A percentile compares a stretch with the other conserved stretches of the same genome.
phyloP scores from a whole-genome alignment of 2,888 invertebrate species.

The Deilephila porcellus region DNA sequence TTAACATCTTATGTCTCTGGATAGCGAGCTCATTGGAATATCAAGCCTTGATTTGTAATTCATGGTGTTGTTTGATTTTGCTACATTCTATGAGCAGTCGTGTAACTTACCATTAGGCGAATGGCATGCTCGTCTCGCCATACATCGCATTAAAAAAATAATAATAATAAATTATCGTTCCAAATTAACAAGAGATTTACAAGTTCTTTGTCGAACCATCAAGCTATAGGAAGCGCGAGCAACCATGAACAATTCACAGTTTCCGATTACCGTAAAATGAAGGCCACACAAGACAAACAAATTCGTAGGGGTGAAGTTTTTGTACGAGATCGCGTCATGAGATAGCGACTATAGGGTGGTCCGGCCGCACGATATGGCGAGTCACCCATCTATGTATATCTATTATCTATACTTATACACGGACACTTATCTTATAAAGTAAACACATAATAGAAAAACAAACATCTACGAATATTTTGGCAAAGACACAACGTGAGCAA shows the following conservation, averaged over 20 bases:
- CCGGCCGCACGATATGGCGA: slow-evolving; percentile 51
- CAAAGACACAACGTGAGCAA: background rate
- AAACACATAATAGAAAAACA: background rate
- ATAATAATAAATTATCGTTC: background rate
- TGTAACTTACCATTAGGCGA: no score
- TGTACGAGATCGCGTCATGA: slow-evolving; percentile 66
- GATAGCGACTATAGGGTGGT: slow-evolving; percentile 75
- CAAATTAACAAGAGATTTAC: background rate
- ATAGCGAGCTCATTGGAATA: no score
- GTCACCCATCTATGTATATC: slow-evolving; percentile 36
- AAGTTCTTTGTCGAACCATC: background rate
- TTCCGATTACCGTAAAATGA: slow-evolving; percentile 67
- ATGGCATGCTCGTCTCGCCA: no score
- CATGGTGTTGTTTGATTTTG: no score
- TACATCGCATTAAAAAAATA: no score
- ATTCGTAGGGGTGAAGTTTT: slow-evolving; percentile 73
- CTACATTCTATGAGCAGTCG: no score
- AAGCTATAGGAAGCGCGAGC: slow-evolving; percentile 29
- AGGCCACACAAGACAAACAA: slow-evolving; percentile 78
- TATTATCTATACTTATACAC: background rate
- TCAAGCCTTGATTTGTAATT: no score
- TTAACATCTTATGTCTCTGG: no score
- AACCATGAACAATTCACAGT: slow-evolving; percentile 54
- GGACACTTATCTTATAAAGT: background rate
- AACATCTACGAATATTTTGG: background rate